phyloP scores from a whole-genome alignment of 1,140 invertebrate species.

The Sinella curviseta region DNA sequence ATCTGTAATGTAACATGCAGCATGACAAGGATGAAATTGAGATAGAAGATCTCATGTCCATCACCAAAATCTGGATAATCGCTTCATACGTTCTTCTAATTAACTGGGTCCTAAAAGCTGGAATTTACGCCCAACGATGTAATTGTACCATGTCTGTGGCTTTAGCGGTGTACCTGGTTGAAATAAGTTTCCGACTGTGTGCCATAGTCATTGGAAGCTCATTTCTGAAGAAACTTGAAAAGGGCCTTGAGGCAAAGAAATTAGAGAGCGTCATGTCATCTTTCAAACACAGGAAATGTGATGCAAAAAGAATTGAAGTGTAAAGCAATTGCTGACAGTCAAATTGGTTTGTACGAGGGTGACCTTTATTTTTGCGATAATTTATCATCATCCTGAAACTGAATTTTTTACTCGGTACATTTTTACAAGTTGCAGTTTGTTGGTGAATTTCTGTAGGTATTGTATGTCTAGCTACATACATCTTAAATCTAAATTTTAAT shows the following conservation, averaged over 20 bases:
- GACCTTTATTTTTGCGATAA: not conserved
- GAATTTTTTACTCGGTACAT: not conserved
- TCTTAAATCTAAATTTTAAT: no score
- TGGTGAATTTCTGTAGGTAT: no score
- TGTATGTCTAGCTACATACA: no score
- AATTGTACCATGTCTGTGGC: not conserved
- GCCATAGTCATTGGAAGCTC: not conserved
- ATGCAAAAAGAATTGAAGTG: not conserved
- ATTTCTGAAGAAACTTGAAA: not conserved
- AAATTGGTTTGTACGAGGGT: slow-evolving; percentile 9
- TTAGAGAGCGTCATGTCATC: not conserved
- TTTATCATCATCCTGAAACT: no score
- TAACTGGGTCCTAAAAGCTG: not conserved
- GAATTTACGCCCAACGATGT: not conserved
- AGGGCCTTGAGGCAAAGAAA: not conserved
- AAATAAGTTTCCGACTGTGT: not conserved
- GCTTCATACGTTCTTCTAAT: not conserved
- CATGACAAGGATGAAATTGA: not conserved
- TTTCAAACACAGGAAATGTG: not conserved
- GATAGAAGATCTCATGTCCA: not conserved
- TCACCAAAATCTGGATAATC: not conserved
- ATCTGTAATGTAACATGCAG: no score
- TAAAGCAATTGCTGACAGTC: no score
- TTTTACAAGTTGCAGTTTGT: slow-evolving; percentile 11
- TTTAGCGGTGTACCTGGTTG: not conserved